Percentiles rank a stretch among this genome's conserved stretches.
phyloP scores from a whole-genome alignment of 2,797 vertebrate species.

The Epinephelus awoara region DNA sequence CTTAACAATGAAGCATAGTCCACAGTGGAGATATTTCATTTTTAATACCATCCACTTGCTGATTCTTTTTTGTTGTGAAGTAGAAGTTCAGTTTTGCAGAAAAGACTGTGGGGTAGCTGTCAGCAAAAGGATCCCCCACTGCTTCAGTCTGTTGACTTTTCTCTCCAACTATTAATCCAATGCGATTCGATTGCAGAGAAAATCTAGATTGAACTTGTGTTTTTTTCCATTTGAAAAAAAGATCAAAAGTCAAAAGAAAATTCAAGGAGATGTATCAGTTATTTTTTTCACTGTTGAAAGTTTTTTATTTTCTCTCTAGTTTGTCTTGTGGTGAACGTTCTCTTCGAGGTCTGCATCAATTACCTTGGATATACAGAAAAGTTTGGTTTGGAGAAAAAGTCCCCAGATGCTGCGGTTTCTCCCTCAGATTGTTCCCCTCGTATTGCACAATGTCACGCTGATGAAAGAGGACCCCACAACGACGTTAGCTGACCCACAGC shows the following conservation, averaged over 20 bases:
- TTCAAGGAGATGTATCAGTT: conserved; percentile 14
- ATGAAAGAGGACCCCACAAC: conserved; percentile 7
- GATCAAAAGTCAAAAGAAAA: conserved; percentile 8
- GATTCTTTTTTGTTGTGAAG: conserved; percentile 16
- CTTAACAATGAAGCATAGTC: not conserved
- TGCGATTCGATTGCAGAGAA: not conserved
- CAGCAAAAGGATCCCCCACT: conserved; percentile 16
- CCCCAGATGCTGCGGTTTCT: conserved; percentile 8
- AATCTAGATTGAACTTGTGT: not conserved
- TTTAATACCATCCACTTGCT: conserved; percentile 16
- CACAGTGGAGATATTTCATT: conserved; percentile 6
- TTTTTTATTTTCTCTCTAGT: not conserved
- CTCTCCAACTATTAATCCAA: conserved; percentile 6
- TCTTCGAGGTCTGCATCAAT: conserved; percentile 5
- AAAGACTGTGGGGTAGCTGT: conserved; percentile 13
- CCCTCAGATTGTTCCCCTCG: not conserved
- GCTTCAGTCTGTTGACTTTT: conserved; percentile 31
- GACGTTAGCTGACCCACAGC: conserved; percentile 12
- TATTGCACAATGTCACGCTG: conserved; percentile 1
- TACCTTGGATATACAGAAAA: not conserved
- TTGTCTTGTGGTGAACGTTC: not conserved
- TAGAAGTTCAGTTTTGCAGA: conserved; percentile 7
- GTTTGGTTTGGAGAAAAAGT: conserved; percentile 6
- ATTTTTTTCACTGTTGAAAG: not conserved
- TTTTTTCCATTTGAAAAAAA: not conserved